Base-by-base conservation (phyloP, 2,113 vertebrate species). In the Neomonachus schauinslandi region DNA sequence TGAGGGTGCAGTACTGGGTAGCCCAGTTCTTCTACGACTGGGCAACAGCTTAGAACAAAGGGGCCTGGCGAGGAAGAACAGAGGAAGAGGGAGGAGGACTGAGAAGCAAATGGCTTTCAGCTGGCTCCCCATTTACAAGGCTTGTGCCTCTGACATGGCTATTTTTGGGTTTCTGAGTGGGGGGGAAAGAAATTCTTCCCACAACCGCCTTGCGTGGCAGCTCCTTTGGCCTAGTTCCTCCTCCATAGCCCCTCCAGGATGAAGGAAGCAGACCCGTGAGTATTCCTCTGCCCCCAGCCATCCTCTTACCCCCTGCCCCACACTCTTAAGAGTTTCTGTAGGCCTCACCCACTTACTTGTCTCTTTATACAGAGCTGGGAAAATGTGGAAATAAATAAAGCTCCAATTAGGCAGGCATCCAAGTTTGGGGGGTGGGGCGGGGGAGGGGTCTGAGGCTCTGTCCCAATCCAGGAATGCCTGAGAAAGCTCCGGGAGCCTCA, bases 301-400 rank as follows among this genome's bases (percentile, higher is more conserved):
- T 5, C 79, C 65, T 42, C 39, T 22, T 46, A 28, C 12, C 13
- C 4, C 59, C 49, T 11, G 57, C 36, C 49, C 61, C 59, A 74
- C 0, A 18, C 28, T 19, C 82, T 72, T 72, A n/a, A n/a, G 94
- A 97, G 94, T 72, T 1, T 19, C 42, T 22, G 42, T 69, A 36
- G 36, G 81, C 65, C 95, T 97, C 24, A 36, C 69, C 94, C 49
- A 16, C 77, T 97, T 94, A 5, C n/a, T 59, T 0, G 96, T 97
- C 69, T 97, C 95, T 95, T 96, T 94, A 95, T 46, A n/a, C 65
- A 85, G 97, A 96, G 98, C 98, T 98, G 98, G 98, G 99, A 98
- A 98, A 99, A 98, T 80, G 93, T 93, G 97, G 97, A 97, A 98
- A 98, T 98, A 99, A 99, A 98, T 98, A 98, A 99, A 99, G 98